A percentile compares a stretch with the other conserved stretches of the same genome.
Conservation (phyloP, 1,140 invertebrate genomes). For the Frieseomelitta varia region DNA sequence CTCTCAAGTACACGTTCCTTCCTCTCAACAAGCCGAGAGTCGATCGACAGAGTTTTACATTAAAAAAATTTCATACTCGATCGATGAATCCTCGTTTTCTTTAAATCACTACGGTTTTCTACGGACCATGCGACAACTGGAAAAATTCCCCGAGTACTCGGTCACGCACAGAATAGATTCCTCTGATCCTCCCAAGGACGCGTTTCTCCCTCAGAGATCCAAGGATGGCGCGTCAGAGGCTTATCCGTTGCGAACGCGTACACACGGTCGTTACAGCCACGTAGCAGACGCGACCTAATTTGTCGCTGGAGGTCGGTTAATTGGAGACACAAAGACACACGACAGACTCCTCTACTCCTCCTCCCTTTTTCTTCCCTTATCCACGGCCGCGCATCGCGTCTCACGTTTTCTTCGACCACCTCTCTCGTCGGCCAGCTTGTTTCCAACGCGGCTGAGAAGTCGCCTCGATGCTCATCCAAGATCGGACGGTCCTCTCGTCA, state of each 20-base stretch:
- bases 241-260: neutral
- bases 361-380: conserved; percentile 17
- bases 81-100: no score
- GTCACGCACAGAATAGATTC: neutral
- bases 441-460: neutral
- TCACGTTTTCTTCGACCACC: conserved; percentile 27
- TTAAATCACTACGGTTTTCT: no score
- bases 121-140: neutral
- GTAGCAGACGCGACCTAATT: conserved; percentile 64
- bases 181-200: conserved; percentile 3
- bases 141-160: neutral
- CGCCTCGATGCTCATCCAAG: conserved; percentile 11
- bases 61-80: no score
- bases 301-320: conserved; percentile 67
- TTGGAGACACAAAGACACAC: conserved; percentile 64
- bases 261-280: conserved; percentile 46
- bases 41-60: no score
- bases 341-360: neutral
- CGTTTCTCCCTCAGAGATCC: neutral
- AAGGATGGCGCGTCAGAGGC: conserved; percentile 33
- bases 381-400: neutral
- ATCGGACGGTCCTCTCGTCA: conserved; percentile 35
- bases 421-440: neutral
- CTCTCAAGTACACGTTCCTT: conserved; percentile 3
- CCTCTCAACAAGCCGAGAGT: no score